Conservation (phyloP, 1,140 invertebrate genomes). For the Drosophila orena region DNA sequence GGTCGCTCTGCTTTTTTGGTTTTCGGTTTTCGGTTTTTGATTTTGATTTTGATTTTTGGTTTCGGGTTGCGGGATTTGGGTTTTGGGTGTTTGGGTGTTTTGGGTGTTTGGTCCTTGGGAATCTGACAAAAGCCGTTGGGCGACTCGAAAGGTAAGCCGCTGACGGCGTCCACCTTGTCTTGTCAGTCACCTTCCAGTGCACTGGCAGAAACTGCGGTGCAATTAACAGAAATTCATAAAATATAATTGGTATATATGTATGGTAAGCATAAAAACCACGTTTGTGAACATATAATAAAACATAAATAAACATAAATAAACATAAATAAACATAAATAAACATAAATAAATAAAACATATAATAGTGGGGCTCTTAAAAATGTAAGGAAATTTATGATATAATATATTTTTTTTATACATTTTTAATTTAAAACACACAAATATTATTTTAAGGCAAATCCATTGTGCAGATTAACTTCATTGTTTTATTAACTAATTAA, state of each 20-base stretch:
- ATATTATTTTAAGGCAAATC: no score
- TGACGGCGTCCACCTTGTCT: slow-evolving; percentile 70
- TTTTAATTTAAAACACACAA: no score
- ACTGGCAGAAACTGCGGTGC: background rate
- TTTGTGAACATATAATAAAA: no score
- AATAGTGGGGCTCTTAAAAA: background rate
- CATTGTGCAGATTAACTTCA: no score
- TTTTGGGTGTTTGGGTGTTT: background rate
- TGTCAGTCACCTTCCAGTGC: slow-evolving; percentile 6
- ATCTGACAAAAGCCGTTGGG: slow-evolving; percentile 38
- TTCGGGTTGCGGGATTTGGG: background rate
- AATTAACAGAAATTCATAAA: background rate
- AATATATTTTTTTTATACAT: no score
- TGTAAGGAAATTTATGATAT: no score
- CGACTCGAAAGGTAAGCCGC: slow-evolving; percentile 63
- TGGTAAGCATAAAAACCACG: no score
- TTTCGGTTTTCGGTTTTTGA: background rate
- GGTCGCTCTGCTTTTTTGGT: slow-evolving; percentile 8
- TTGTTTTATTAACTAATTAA: no score
- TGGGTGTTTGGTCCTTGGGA: slow-evolving; percentile 35
- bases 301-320: no score
- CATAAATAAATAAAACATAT: background rate
- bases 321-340: no score
- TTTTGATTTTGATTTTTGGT: slow-evolving; percentile 12
- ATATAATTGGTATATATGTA: no score